phyloP scores from a whole-genome alignment of 1,140 invertebrate species.

The Saccostrea echinata region DNA sequence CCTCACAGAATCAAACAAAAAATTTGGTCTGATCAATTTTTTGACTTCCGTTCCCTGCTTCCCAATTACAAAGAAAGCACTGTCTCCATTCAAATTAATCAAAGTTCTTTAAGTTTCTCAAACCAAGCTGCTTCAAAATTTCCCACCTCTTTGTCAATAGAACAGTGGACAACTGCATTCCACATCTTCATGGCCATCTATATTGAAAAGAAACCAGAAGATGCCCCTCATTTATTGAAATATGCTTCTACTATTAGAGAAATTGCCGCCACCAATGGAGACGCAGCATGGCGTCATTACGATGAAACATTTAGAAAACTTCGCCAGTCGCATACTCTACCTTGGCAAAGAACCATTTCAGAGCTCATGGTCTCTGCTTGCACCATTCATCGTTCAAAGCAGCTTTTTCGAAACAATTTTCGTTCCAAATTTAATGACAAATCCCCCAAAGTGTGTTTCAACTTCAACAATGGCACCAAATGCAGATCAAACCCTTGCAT shows the following conservation, averaged over 20 bases:
- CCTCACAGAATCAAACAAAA: slow-evolving; percentile 42
- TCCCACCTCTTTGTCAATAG: background rate
- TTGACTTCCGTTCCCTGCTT: slow-evolving; percentile 32
- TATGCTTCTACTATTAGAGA: slow-evolving; percentile 31
- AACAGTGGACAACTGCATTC: slow-evolving; percentile 47
- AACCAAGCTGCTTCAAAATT: background rate
- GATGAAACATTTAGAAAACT: slow-evolving; percentile 46
- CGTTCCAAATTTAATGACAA: background rate
- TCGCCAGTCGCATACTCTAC: background rate
- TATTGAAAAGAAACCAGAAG: slow-evolving; percentile 43
- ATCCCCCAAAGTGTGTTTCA: slow-evolving; percentile 28
- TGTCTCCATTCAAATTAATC: slow-evolving; percentile 14
- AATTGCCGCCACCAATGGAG: slow-evolving; percentile 11
- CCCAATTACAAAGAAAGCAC: slow-evolving; percentile 31
- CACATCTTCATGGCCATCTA: slow-evolving; percentile 44
- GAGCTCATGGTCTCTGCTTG: background rate
- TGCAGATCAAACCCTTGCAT: background rate
- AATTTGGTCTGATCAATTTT: slow-evolving; percentile 48
- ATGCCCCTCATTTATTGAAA: slow-evolving; percentile 41
- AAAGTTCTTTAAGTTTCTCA: slow-evolving; percentile 16
- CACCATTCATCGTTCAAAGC: background rate
- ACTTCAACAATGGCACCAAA: slow-evolving; percentile 43
- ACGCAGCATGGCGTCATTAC: slow-evolving; percentile 37
- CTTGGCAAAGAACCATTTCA: slow-evolving; percentile 40
- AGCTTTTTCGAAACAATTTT: slow-evolving; percentile 42